phyloP scores from a whole-genome alignment of 2,113 vertebrate genomes.

The Crotophaga sulcirostris region DNA sequence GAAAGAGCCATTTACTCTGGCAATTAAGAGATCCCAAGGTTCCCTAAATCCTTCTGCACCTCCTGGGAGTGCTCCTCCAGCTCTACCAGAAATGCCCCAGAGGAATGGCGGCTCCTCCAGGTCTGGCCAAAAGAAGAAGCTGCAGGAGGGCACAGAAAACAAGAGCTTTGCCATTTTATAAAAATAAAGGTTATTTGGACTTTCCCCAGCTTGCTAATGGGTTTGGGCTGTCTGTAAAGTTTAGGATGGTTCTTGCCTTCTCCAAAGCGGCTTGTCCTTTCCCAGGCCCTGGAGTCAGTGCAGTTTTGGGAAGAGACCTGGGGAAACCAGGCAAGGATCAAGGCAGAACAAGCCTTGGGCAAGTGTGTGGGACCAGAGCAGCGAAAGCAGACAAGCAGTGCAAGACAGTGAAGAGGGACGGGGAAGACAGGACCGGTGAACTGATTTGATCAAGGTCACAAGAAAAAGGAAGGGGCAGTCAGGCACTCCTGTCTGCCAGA shows the following conservation, averaged over 20 bases:
- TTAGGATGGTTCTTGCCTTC: background rate
- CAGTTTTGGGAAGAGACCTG: background rate
- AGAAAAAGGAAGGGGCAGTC: background rate
- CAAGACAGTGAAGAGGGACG: background rate
- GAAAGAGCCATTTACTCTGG: background rate
- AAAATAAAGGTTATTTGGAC: background rate
- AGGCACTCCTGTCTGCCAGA: background rate
- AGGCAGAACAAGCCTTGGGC: background rate
- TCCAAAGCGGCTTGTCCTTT: background rate
- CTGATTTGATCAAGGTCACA: background rate
- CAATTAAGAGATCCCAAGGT: background rate
- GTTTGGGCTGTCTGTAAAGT: background rate
- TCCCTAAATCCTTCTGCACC: background rate
- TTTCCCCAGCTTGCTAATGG: background rate
- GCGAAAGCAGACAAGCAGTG: no score
- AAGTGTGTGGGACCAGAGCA: no score
- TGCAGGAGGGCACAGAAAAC: background rate
- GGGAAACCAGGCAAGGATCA: background rate
- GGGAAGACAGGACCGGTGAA: background rate
- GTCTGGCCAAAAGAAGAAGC: background rate
- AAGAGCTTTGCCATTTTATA: background rate
- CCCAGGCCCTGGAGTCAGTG: background rate
- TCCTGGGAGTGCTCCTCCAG: background rate
- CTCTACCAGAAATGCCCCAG: background rate
- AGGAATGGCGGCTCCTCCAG: background rate